phyloP scores from a whole-genome alignment of 2,888 invertebrate species.

The Drosophila anomalipes region DNA sequence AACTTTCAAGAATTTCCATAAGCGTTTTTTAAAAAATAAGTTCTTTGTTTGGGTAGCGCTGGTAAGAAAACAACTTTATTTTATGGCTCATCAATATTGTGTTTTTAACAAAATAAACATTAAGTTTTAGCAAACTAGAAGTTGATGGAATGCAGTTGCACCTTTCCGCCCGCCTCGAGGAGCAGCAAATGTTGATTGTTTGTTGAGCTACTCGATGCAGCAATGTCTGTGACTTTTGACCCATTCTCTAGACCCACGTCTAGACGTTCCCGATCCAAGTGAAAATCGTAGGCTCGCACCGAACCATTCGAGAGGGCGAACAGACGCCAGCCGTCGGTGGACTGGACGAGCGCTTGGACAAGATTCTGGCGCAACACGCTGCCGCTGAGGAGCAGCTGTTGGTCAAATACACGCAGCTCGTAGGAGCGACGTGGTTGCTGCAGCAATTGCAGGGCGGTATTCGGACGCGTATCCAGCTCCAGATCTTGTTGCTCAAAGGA shows the following conservation, averaged over 20 bases:
- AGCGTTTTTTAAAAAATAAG: neutral
- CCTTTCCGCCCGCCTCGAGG: slow-evolving; percentile 63
- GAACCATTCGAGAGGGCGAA: slow-evolving; percentile 82
- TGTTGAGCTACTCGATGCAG: slow-evolving; percentile 58
- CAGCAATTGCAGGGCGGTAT: slow-evolving; percentile 73
- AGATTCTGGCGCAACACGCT: slow-evolving; percentile 81
- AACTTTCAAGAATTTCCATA: neutral
- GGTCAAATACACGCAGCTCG: slow-evolving; percentile 80
- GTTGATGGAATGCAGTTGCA: slow-evolving; percentile 63
- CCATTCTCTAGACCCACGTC: slow-evolving; percentile 9
- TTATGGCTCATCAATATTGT: neutral
- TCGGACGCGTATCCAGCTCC: slow-evolving; percentile 66
- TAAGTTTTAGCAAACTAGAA: slow-evolving; percentile 48
- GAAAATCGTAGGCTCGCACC: slow-evolving; percentile 82
- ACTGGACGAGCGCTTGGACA: slow-evolving; percentile 81
- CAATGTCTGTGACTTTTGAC: slow-evolving; percentile 63
- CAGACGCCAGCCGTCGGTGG: slow-evolving; percentile 81
- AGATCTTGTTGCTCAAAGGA: slow-evolving; percentile 52
- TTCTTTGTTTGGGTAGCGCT: neutral
- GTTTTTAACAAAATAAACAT: slow-evolving; percentile 29
- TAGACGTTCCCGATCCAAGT: slow-evolving; percentile 72
- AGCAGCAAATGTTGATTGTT: slow-evolving; percentile 66
- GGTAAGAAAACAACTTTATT: slow-evolving; percentile 37
- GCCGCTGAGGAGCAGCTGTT: slow-evolving; percentile 82
- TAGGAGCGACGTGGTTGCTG: slow-evolving; percentile 77